Base-by-base conservation (phyloP, 2,113 vertebrate genomes). In the Vidua chalybeata region DNA sequence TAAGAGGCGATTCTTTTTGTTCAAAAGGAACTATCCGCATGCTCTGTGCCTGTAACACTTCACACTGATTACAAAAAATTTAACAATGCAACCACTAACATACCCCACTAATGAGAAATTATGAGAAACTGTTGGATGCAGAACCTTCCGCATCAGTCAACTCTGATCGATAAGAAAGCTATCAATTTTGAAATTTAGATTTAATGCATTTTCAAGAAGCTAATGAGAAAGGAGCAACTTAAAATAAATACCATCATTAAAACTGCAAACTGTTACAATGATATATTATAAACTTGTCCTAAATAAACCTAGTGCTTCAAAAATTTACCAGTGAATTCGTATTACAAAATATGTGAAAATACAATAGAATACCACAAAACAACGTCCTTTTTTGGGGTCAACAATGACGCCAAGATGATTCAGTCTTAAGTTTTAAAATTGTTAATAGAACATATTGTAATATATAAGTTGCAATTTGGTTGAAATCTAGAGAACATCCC, bases 261-360 rank as follows among this genome's bases (percentile, higher is more conserved):
- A 93, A 97, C 93, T 94, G 95, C 93, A 96, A 96, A 97, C 95
- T 96, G 96, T 96, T 97, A 97, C 96, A 97, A 89, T 93, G 96
- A 96, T 89, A 91, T 95, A 86, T 90, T 95, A 97, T 97, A 95
- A 96, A 97, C 90, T 96, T 91, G 90, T 89, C 94, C 97, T 97
- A 96, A 96, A 97, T 92, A 96, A 96, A 95, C 95, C 95, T 97
- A 97, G 95, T 95, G 96, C 95, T 97, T 97, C 93, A 75, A 96
- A 97, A 97, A 96, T 92, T 96, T 94, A 97, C 94, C 96, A 97
- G 90, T 97, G 96, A 97, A 93, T 96, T 89, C 11, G 92, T 96
- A 94, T 97, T 97, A 97, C 97, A 97, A 97, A 97, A 95, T 96
- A 97, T 89, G 96, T 96, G 96, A 96, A 96, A 97, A 97, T 96